Evolutionary conservation across 2,888 invertebrate species (phyloP).

Genomic region (Loripinus fragilis): DNA sequence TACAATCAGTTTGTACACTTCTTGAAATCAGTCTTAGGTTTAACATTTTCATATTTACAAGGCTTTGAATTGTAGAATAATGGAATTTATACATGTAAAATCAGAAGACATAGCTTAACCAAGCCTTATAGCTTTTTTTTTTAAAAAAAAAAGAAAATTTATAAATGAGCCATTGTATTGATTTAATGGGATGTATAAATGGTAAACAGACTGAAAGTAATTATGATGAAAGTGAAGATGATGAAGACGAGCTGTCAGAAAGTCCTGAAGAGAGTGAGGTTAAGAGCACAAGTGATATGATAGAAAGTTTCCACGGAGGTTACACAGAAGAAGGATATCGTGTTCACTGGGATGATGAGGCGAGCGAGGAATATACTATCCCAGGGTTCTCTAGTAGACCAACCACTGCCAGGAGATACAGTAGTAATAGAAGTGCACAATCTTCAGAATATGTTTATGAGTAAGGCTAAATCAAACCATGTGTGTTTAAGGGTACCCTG

Average conservation of each 20-base stretch:
- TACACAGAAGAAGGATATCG: conserved; percentile 4
- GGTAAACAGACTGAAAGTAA: neutral
- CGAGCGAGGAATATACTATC: conserved; percentile 12
- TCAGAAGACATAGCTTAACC: neutral
- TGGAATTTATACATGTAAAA: neutral
- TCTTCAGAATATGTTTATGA: conserved; percentile 2
- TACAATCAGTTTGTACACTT: too few relatives aligned
- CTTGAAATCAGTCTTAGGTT: neutral
- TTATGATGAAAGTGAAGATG: neutral
- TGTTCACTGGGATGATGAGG: conserved; percentile 34
- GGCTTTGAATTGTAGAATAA: neutral
- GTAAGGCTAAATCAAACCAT: too few relatives aligned
- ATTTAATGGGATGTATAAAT: conserved; percentile 16
- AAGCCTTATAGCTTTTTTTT: too few relatives aligned
- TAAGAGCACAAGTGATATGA: neutral
- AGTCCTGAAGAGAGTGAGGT: neutral
- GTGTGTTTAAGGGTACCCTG: too few relatives aligned
- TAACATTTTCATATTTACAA: neutral
- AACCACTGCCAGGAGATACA: neutral
- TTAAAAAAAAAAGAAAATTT: neutral
- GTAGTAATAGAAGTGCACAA: neutral
- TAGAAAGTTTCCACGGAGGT: neutral
- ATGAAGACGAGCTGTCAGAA: neutral
- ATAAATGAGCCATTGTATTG: conserved; percentile 13
- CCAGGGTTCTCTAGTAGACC: conserved; percentile 12